These are phyloP conservation scores for Baccha elongata DNA, from an alignment of 2,888 invertebrate species.

Conservation along the genomic window DNA sequence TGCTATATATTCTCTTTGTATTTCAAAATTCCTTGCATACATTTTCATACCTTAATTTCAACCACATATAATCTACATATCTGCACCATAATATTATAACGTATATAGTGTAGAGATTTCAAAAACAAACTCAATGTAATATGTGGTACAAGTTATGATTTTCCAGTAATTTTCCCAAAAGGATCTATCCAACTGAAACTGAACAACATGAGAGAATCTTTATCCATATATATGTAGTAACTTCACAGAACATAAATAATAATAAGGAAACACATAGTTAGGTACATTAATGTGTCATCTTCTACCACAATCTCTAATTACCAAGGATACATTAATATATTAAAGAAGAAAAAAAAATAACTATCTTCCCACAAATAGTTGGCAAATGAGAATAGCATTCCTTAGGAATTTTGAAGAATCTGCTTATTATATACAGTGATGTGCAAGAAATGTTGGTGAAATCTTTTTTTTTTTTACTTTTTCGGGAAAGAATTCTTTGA, in stretches of 20 bases:
- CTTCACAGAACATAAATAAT: constrained; percentile 66
- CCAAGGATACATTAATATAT: constrained; percentile 51
- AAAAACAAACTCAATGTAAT: constrained; percentile 7
- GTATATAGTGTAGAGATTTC: constrained; percentile 32
- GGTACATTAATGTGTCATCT: constrained; percentile 52
- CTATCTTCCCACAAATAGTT: constrained; percentile 36
- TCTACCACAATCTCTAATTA: constrained; percentile 64
- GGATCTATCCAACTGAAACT: constrained; percentile 17
- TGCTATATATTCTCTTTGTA: constrained; percentile 20
- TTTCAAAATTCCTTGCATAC: constrained; percentile 56
- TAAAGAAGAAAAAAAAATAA: constrained; percentile 14
- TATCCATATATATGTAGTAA: neutral
- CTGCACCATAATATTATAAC: neutral
- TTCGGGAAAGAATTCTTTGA: too few species aligned
- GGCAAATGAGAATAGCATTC: constrained; percentile 19
- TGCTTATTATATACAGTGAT: constrained; percentile 1
- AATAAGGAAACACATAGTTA: constrained; percentile 46
- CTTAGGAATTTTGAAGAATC: constrained; percentile 7
- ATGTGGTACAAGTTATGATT: constrained; percentile 58
- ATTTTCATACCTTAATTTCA: constrained; percentile 43
- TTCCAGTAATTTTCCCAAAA: constrained; percentile 34
- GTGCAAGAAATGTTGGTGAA: too few species aligned
- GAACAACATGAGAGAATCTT: neutral
- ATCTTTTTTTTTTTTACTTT: too few species aligned
- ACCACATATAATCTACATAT: neutral